Percentiles rank a stretch among this genome's conserved stretches.
Evolutionary conservation across 1,140 invertebrate species (phyloP).

Genomic region (Drosophila micromelanica): DNA sequence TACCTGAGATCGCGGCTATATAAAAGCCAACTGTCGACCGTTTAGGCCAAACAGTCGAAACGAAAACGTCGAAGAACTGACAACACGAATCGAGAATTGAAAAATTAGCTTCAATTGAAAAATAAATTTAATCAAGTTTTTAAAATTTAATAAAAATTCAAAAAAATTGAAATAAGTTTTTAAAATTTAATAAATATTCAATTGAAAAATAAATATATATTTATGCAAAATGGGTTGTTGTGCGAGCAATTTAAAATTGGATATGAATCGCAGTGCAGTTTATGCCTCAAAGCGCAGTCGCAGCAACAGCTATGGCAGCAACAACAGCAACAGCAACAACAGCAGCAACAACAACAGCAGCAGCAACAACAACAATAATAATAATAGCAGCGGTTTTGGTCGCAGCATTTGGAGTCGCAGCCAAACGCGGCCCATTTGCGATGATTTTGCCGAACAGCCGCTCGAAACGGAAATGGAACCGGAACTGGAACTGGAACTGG

Average conservation of each 20-base stretch:
- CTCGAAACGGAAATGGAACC: neutral
- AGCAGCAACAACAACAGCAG: conserved; percentile 17
- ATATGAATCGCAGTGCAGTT: conserved; percentile 16
- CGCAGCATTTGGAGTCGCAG: conserved; percentile 50
- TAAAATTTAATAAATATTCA: too few relatives aligned
- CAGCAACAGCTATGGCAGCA: conserved; percentile 17
- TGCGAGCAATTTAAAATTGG: conserved; percentile 58
- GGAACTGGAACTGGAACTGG: conserved; percentile 22
- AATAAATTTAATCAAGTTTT: too few relatives aligned
- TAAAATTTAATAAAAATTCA: too few relatives aligned
- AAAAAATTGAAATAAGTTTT: too few relatives aligned
- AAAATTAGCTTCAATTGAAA: too few relatives aligned
- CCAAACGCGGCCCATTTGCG: conserved; percentile 58
- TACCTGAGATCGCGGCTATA: conserved; percentile 34
- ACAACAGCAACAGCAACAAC: conserved; percentile 35
- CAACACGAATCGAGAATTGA: too few relatives aligned
- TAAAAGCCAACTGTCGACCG: conserved; percentile 26
- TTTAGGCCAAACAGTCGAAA: conserved; percentile 38
- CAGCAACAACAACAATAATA: neutral
- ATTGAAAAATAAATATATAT: neutral
- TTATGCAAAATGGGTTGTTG: conserved; percentile 56
- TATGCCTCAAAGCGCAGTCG: conserved; percentile 52
- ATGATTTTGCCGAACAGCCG: conserved; percentile 70
- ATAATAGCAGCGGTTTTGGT: conserved; percentile 1
- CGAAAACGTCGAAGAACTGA: neutral